Percentiles rank a stretch among this genome's conserved stretches.
Conservation (phyloP, 2,797 vertebrate genomes). For the Hoplostethus mediterraneus region DNA sequence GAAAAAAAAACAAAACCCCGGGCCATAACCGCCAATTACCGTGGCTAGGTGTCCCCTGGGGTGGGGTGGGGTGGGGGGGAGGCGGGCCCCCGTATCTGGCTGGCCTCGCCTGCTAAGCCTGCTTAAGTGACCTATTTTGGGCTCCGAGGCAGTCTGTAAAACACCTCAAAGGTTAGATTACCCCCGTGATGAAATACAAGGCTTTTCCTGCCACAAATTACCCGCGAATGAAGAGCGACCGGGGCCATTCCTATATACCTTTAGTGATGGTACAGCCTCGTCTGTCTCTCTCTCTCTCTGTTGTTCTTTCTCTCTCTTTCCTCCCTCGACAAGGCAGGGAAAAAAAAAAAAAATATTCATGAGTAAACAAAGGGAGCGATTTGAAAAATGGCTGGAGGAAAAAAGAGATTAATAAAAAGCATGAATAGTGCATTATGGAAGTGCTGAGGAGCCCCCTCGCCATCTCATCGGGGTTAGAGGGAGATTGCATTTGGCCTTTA, state of each 20-base stretch:
- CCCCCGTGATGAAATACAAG: constrained; percentile 80
- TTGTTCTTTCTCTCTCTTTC: not conserved
- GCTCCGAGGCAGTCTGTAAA: constrained; percentile 73
- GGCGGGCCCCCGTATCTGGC: constrained; percentile 50
- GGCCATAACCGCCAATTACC: constrained; percentile 84
- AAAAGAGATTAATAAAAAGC: constrained; percentile 84
- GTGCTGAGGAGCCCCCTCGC: constrained; percentile 57
- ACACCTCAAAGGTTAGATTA: constrained; percentile 86
- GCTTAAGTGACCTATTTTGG: constrained; percentile 84
- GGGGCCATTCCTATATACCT: constrained; percentile 54
- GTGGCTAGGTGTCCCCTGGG: constrained; percentile 68
- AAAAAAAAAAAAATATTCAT: constrained; percentile 81
- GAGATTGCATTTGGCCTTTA: constrained; percentile 76
- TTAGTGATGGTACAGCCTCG: constrained; percentile 16
- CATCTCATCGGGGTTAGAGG: constrained; percentile 72
- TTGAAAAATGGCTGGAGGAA: constrained; percentile 85
- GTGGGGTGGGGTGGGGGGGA: constrained; percentile 19
- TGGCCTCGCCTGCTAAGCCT: constrained; percentile 75
- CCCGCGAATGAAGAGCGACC: constrained; percentile 61
- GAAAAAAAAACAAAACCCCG: constrained; percentile 65
- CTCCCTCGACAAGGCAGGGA: constrained; percentile 63
- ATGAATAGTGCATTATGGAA: constrained; percentile 82
- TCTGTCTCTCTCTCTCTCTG: not conserved
- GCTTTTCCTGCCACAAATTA: constrained; percentile 74
- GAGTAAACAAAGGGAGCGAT: constrained; percentile 87